Evolutionary conservation across 2,113 vertebrate species (phyloP).

Genomic region (Antigone vipio): DNA sequence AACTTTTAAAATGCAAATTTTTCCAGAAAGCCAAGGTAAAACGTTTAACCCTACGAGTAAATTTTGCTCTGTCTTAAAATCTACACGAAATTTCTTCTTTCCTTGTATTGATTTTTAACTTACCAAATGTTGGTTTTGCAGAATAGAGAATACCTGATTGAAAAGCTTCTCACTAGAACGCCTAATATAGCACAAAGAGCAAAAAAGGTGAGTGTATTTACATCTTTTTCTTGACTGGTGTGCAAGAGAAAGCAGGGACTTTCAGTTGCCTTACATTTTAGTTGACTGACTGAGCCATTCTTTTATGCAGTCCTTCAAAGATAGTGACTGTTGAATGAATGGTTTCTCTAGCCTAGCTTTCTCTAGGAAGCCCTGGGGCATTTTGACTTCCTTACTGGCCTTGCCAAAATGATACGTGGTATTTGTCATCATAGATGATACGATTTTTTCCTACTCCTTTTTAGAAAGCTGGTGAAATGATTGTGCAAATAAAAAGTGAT

Average conservation of each 20-base stretch:
- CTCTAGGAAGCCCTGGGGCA: neutral
- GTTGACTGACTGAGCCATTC: neutral
- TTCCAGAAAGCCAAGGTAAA: slow-evolving; percentile 89
- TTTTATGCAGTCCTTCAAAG: neutral
- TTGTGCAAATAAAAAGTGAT: neutral
- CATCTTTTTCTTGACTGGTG: neutral
- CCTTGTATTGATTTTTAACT: slow-evolving; percentile 43
- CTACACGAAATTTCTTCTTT: slow-evolving; percentile 30
- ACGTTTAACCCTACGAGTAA: slow-evolving; percentile 62
- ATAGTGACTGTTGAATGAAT: neutral
- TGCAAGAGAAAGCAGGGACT: neutral
- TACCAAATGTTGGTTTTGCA: slow-evolving; percentile 76
- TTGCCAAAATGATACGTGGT: neutral
- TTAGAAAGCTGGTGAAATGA: neutral
- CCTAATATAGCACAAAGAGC: slow-evolving; percentile 95
- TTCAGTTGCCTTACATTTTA: neutral
- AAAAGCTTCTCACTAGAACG: slow-evolving; percentile 91
- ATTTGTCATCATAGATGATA: neutral
- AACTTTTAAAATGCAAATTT: slow-evolving; percentile 89
- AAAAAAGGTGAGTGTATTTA: slow-evolving; percentile 85
- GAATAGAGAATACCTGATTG: slow-evolving; percentile 96
- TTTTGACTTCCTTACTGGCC: neutral
- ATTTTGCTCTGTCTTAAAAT: slow-evolving; percentile 72
- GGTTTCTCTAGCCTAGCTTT: neutral
- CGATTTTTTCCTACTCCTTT: accelerated